A percentile compares a stretch with the other conserved stretches of the same genome.
These are phyloP conservation scores for Drosophila ohnishii DNA, from an alignment of 1,140 invertebrate genomes.

Conservation along the genomic window DNA sequence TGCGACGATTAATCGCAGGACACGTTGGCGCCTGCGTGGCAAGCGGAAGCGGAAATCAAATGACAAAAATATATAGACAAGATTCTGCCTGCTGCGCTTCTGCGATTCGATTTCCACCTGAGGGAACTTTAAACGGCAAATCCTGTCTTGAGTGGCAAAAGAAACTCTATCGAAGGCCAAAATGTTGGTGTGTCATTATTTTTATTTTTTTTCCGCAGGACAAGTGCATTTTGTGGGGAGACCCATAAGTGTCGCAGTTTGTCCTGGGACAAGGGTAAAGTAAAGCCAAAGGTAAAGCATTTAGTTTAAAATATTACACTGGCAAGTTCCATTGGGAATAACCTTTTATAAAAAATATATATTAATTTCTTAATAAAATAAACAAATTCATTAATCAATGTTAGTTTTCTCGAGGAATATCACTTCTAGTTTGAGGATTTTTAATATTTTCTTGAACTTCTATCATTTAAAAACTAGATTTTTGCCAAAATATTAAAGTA, in stretches of 20 bases:
- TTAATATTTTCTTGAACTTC: neutral
- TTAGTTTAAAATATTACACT: neutral
- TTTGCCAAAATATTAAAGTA: too few relatives aligned
- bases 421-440: fast-evolving
- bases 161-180: constrained; percentile 6
- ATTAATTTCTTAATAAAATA: too few relatives aligned
- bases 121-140: constrained; percentile 38
- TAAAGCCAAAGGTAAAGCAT: constrained; percentile 19
- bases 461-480: too few relatives aligned
- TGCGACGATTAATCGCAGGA: constrained; percentile 70
- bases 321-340: neutral
- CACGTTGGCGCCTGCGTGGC: constrained; percentile 60
- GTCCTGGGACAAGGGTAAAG: constrained; percentile 31
- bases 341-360: neutral
- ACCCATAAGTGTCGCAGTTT: constrained; percentile 68
- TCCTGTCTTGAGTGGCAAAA: neutral
- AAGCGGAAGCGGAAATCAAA: constrained; percentile 61
- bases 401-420: neutral
- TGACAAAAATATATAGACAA: constrained; percentile 27
- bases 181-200: constrained; percentile 20
- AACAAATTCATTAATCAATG: neutral
- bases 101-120: constrained; percentile 41
- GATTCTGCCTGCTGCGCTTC: neutral
- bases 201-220: constrained; percentile 25
- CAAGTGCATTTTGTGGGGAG: constrained; percentile 57